Evolutionary conservation across 1,140 invertebrate species (phyloP).

Genomic region (Habropoda laboriosa): DNA sequence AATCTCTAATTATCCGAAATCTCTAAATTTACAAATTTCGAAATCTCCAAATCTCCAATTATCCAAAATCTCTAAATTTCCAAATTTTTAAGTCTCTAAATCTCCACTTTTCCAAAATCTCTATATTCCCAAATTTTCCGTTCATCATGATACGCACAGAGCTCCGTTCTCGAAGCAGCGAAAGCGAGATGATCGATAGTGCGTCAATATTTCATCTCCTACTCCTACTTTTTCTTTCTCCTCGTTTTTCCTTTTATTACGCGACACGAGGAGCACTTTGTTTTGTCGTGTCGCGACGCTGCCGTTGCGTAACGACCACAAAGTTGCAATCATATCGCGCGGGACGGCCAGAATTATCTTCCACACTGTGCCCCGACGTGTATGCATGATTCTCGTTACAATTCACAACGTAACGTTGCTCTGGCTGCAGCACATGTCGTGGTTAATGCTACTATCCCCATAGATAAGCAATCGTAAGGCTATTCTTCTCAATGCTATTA

Average conservation of each 20-base stretch:
- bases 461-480: neutral
- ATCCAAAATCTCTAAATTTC: too few species aligned
- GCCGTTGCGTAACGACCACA: conserved; percentile 23
- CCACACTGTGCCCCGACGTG: neutral
- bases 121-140: too few species aligned
- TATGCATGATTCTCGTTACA: conserved; percentile 28
- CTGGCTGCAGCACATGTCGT: conserved; percentile 15
- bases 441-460: conserved; percentile 17
- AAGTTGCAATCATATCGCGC: conserved; percentile 21
- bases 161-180: too few species aligned
- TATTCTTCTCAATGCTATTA: too few species aligned
- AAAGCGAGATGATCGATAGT: too few species aligned
- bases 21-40: too few species aligned
- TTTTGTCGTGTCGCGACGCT: conserved; percentile 5
- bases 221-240: too few species aligned
- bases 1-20: too few species aligned
- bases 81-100: too few species aligned
- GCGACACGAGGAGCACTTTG: neutral
- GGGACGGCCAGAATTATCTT: conserved; percentile 6
- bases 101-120: too few species aligned
- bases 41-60: too few species aligned
- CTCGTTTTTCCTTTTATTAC: neutral
- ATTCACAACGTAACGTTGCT: conserved; percentile 7
- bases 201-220: neutral
- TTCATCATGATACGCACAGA: too few species aligned